Evolutionary conservation across 2,797 vertebrate genomes (phyloP).

Genomic region (Columba guinea): DNA sequence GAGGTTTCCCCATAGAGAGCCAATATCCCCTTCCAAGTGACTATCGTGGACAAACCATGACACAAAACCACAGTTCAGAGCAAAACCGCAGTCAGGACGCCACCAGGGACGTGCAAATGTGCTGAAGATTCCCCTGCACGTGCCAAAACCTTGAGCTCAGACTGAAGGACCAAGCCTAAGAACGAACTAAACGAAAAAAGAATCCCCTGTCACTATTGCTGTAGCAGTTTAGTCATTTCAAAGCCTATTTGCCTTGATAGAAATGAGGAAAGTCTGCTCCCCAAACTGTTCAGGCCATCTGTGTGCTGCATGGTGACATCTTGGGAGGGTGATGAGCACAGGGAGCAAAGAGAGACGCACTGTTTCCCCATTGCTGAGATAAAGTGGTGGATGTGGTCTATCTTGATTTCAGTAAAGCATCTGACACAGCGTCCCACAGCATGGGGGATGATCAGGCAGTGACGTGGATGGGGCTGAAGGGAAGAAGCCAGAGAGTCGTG

Average conservation of each 20-base stretch:
- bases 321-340: background rate
- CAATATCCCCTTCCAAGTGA: accelerated
- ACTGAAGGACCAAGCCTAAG: background rate
- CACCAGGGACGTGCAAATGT: accelerated
- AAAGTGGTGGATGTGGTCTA: too few species aligned
- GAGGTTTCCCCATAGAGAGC: background rate
- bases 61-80: background rate
- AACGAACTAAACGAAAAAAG: background rate
- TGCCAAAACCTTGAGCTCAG: background rate
- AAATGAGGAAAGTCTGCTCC: conserved; percentile 62
- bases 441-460: too few species aligned
- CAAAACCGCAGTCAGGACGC: background rate
- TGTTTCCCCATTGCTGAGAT: background rate
- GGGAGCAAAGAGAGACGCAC: background rate
- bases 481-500: too few species aligned
- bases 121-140: accelerated
- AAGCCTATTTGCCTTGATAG: conserved; percentile 50
- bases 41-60: accelerated
- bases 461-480: too few species aligned
- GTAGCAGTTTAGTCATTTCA: conserved; percentile 50
- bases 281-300: conserved; percentile 66
- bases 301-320: conserved; percentile 34
- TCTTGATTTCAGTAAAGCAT: too few species aligned
- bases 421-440: too few species aligned
- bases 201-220: background rate